Conservation (phyloP, 2,797 vertebrate species). For the Smutsia gigantea region DNA sequence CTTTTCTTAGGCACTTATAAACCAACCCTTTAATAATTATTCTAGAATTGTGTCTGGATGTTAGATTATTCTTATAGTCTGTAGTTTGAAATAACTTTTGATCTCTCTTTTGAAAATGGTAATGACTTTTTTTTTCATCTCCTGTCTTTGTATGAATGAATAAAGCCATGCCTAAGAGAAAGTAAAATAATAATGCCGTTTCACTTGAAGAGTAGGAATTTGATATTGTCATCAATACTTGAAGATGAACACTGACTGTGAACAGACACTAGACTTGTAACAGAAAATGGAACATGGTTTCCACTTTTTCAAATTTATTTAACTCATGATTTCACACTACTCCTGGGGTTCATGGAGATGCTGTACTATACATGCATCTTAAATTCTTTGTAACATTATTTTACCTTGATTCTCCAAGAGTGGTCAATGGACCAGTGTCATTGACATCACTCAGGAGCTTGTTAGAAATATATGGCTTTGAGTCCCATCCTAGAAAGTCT, state of each 20-base stretch:
- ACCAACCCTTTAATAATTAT: background rate
- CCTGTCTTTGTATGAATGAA: background rate
- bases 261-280: background rate
- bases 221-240: background rate
- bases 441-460: background rate
- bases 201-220: background rate
- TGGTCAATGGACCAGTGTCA: background rate
- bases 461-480: background rate
- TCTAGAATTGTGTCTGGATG: background rate
- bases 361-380: background rate
- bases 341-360: background rate
- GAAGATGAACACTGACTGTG: background rate
- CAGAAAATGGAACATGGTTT: background rate
- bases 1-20: background rate
- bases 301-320: background rate
- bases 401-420: background rate
- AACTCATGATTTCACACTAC: background rate
- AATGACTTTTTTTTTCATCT: background rate
- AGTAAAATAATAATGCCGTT: background rate
- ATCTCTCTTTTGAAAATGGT: background rate
- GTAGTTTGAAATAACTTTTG: background rate
- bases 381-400: background rate
- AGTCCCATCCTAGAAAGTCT: background rate
- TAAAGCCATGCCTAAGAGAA: background rate
- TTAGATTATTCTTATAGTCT: constrained; percentile 11